Percentiles rank a stretch among this genome's conserved stretches.
These are phyloP conservation scores for Coelopa frigida DNA, from an alignment of 1,140 invertebrate genomes.

Conservation along the genomic window DNA sequence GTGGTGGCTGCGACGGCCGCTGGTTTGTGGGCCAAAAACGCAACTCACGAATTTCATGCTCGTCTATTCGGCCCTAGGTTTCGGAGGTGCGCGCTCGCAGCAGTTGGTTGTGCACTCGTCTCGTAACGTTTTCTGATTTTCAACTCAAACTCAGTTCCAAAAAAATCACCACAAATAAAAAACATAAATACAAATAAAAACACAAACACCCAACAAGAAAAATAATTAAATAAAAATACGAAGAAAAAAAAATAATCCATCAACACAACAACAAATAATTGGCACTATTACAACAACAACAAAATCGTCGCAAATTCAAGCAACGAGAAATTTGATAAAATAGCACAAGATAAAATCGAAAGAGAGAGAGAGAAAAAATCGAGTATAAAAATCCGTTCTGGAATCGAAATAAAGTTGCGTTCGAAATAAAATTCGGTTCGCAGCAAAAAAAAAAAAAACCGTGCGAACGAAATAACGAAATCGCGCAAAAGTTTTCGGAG, in stretches of 20 bases:
- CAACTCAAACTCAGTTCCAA: conserved; percentile 17
- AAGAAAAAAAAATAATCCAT: neutral
- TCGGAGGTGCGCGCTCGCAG: conserved; percentile 44
- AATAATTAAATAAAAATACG: conserved; percentile 3
- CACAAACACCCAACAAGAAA: conserved; percentile 2
- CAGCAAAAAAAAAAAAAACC: too few species aligned
- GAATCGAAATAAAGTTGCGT: too few species aligned
- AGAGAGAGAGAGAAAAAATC: too few species aligned
- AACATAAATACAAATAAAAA: conserved; percentile 12
- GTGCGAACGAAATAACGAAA: too few species aligned
- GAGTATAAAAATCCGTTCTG: too few species aligned
- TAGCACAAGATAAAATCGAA: too few species aligned
- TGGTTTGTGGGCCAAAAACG: conserved; percentile 41
- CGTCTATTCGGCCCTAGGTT: conserved; percentile 45
- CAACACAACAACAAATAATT: conserved; percentile 8
- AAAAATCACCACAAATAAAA: conserved; percentile 11
- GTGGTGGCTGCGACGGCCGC: too few species aligned
- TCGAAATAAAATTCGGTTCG: too few species aligned
- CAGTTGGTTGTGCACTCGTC: conserved; percentile 37
- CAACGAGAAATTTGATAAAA: too few species aligned
- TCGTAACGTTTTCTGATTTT: conserved; percentile 23
- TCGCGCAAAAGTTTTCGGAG: too few species aligned
- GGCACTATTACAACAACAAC: neutral
- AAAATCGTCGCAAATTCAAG: too few species aligned
- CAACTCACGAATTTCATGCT: conserved; percentile 37